phyloP scores from a whole-genome alignment of 2,888 invertebrate species.

The Harpagoxenus sublaevis region DNA sequence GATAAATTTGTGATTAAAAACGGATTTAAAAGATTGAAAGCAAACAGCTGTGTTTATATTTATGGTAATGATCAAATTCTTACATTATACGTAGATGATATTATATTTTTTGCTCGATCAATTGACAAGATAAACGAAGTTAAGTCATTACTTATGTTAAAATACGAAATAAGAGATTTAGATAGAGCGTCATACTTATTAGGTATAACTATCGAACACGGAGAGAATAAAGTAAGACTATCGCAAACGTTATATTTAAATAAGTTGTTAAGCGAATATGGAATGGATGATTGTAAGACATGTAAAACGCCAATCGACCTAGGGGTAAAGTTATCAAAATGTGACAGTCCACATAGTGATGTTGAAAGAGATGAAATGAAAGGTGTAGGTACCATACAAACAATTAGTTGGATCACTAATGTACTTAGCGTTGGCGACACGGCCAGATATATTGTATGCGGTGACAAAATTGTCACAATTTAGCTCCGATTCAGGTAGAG shows the following conservation, averaged over 20 bases:
- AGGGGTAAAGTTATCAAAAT: slow-evolving; percentile 24
- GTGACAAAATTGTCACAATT: slow-evolving; percentile 40
- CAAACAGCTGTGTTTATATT: no score
- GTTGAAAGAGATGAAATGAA: slow-evolving; percentile 34
- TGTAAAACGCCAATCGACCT: slow-evolving; percentile 26
- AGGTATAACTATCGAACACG: slow-evolving; percentile 17
- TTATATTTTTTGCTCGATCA: no score
- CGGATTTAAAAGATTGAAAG: no score
- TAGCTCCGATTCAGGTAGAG: neutral
- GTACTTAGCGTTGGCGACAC: slow-evolving; percentile 25
- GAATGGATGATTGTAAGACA: slow-evolving; percentile 12
- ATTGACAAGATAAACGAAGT: no score
- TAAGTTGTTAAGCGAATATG: slow-evolving; percentile 3
- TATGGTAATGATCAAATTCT: no score
- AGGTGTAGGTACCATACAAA: neutral
- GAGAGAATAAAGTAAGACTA: neutral
- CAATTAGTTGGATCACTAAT: slow-evolving; percentile 36
- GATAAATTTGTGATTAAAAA: no score
- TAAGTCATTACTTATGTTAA: slow-evolving; percentile 18
- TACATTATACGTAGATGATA: no score
- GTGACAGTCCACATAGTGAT: slow-evolving; percentile 2
- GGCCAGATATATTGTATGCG: slow-evolving; percentile 29
- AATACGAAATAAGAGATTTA: slow-evolving; percentile 49
- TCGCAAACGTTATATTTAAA: slow-evolving; percentile 32
- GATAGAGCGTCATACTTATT: slow-evolving; percentile 36